Conservation (phyloP, 2,113 vertebrate species). For the Danionella cerebrum region DNA sequence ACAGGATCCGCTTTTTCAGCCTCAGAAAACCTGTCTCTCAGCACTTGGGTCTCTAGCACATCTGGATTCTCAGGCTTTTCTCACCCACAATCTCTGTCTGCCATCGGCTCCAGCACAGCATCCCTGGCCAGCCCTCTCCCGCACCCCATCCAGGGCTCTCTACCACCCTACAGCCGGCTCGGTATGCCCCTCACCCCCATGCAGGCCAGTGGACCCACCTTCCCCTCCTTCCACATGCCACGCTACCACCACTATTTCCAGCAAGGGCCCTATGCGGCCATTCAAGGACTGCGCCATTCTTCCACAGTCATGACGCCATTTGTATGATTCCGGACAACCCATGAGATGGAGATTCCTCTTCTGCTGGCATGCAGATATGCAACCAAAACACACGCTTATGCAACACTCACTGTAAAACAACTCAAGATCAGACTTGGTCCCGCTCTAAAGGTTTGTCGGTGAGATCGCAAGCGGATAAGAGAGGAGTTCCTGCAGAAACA, state of each 20-base stretch:
- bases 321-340: slow-evolving; percentile 70
- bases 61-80: slow-evolving; percentile 90
- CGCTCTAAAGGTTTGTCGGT: too few species aligned
- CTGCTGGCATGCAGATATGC: slow-evolving; percentile 3
- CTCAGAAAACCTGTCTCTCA: slow-evolving; percentile 91
- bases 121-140: slow-evolving; percentile 79
- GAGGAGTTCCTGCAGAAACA: too few species aligned
- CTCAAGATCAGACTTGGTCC: too few species aligned
- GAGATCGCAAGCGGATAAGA: too few species aligned
- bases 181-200: slow-evolving; percentile 89
- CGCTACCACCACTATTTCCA: slow-evolving; percentile 98
- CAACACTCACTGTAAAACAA: too few species aligned
- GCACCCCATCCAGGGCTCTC: slow-evolving; percentile 89
- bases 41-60: slow-evolving; percentile 91
- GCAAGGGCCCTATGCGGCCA: slow-evolving; percentile 95
- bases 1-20: slow-evolving; percentile 91
- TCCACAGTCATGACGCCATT: slow-evolving; percentile 97
- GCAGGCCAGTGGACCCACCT: slow-evolving; percentile 87
- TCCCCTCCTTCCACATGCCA: slow-evolving; percentile 97
- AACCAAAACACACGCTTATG: slow-evolving; percentile 3
- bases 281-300: slow-evolving; percentile 96
- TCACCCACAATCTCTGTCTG: slow-evolving; percentile 84
- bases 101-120: slow-evolving; percentile 73
- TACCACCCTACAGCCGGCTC: slow-evolving; percentile 86
- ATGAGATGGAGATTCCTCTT: not conserved